Evolutionary conservation across 2,113 vertebrate species (phyloP), one percentile per base, ranked within the genome.

Genomic region (Vimba vimba): DNA sequence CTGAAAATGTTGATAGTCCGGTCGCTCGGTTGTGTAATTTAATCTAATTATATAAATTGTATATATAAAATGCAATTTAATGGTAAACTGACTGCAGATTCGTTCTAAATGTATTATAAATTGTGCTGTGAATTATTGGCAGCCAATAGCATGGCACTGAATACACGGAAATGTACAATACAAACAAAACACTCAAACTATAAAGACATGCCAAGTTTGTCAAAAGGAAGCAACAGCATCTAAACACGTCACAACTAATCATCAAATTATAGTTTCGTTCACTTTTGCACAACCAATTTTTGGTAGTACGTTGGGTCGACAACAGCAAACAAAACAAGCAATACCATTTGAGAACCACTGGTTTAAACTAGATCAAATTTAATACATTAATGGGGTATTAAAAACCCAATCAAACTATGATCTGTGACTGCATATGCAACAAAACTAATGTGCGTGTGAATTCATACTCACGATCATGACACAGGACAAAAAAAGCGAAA

Each of bases 391-490:
- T 43, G 39, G 21, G 9, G 21, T 71, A 75, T n/a, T 75, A 75
- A 47, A 75, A 75, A 47, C n/a, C 71, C 43, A 47, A 75, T 47
- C 43, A 47, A 47, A 50, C 45, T 47, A 75, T 75, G 11, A 75
- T 75, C 43, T 27, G 43, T 75, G 39, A 45, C 23, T 15, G 45
- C 43, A 75, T 4, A 27, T 3, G 6, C 23, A 27, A 15, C n/a
- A 50, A 47, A 75, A 50, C 71, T 27, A 75, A 75, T 75, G n/a
- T 75, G 71, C 12, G 27, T 75, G 25, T 47, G n/a, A 25, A 50
- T 50, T 47, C 11, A 47, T 15, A 75, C n/a, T n/a, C 39, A 47
- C 76, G 7, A 78, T n/a, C 76, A 59, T 87, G 90, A 91, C 90
- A 60, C 9, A 13, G 4, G 1, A 21, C 4, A 23, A 45, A 27